A percentile compares a stretch with the other conserved stretches of the same genome.
Conservation (phyloP, 2,797 vertebrate genomes). For the Clarias platycephalus region DNA sequence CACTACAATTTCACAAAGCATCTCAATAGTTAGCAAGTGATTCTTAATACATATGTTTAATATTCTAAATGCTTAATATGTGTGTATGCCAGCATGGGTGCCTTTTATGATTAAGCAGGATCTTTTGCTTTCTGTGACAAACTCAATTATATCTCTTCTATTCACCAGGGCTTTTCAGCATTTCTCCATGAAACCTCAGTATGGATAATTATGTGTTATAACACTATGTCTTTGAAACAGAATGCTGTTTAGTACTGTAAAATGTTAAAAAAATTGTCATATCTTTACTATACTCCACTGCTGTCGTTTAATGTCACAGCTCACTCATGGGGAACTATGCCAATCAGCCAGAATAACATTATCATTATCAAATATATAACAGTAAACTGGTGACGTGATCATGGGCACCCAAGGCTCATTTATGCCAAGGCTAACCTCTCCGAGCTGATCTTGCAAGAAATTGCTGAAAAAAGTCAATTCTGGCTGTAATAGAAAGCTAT, state of each 20-base stretch:
- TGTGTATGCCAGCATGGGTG: background rate
- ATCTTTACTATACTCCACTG: background rate
- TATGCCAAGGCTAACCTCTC: too few species aligned
- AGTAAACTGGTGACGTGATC: too few species aligned
- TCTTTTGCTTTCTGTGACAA: background rate
- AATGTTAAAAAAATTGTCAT: background rate
- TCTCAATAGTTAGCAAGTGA: background rate
- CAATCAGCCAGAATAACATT: too few species aligned
- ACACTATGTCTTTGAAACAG: background rate
- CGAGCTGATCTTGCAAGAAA: too few species aligned
- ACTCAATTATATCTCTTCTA: background rate
- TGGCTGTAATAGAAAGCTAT: too few species aligned
- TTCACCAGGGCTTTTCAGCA: background rate
- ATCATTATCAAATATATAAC: too few species aligned
- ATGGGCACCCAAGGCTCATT: too few species aligned
- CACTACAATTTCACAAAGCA: background rate
- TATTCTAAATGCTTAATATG: background rate
- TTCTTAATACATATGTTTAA: background rate
- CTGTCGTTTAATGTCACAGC: background rate
- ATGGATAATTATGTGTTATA: constrained; percentile 10
- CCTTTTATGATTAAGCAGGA: background rate
- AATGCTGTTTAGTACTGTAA: background rate
- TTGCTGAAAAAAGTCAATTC: too few species aligned
- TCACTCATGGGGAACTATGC: background rate
- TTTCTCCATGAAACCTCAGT: background rate